Conservation (phyloP, 2,113 vertebrate genomes). For the Helogale parvula region DNA sequence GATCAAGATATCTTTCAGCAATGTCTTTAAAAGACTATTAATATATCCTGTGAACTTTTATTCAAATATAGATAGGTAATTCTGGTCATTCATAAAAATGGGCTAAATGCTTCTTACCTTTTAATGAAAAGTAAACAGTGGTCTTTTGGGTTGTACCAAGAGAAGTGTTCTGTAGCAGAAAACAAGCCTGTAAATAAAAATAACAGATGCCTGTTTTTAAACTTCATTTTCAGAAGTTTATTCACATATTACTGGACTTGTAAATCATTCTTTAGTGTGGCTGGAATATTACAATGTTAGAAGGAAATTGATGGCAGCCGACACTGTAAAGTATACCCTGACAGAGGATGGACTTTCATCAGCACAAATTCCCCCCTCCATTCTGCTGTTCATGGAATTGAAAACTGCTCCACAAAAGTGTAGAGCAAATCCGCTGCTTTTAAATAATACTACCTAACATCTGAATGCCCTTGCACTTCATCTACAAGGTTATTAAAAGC, state of each 20-base stretch:
- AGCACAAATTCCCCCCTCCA: not conserved
- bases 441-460: slow-evolving; percentile 19
- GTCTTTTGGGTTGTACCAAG: slow-evolving; percentile 69
- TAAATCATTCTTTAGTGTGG: slow-evolving; percentile 28
- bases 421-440: slow-evolving; percentile 33
- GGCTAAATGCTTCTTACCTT: slow-evolving; percentile 70
- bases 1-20: slow-evolving; percentile 36
- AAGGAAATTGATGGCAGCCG: slow-evolving; percentile 50
- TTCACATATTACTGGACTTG: slow-evolving; percentile 23
- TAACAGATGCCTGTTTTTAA: slow-evolving; percentile 62
- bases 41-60: slow-evolving; percentile 31
- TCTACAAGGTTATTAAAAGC: slow-evolving; percentile 15
- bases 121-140: slow-evolving; percentile 69
- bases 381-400: slow-evolving; percentile 38
- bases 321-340: slow-evolving; percentile 31
- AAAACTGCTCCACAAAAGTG: slow-evolving; percentile 59
- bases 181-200: slow-evolving; percentile 73
- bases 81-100: slow-evolving; percentile 52
- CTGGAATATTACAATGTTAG: slow-evolving; percentile 27
- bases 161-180: slow-evolving; percentile 65
- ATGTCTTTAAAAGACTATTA: slow-evolving; percentile 23
- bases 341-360: slow-evolving; percentile 44
- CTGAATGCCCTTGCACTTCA: slow-evolving; percentile 48
- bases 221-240: slow-evolving; percentile 59
- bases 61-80: slow-evolving; percentile 49